These are phyloP conservation scores for Trachymyrmex cornetzi DNA, from an alignment of 1,140 invertebrate genomes.

Conservation along the genomic window DNA sequence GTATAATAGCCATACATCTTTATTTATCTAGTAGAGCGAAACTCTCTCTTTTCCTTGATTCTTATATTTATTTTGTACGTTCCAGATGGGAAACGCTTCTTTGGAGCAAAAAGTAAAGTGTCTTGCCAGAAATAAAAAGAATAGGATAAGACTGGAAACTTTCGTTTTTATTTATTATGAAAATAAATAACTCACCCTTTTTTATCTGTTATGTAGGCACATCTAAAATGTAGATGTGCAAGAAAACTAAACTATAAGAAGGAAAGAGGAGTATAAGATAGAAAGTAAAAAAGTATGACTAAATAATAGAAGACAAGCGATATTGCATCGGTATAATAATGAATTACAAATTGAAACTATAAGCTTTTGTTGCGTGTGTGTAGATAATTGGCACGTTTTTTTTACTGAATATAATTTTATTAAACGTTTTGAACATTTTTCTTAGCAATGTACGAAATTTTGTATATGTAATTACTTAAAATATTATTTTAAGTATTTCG, in stretches of 20 bases:
- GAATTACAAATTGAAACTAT: conserved; percentile 2
- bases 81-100: conserved; percentile 8
- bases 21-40: conserved; percentile 59
- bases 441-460: conserved; percentile 82
- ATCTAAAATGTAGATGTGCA: conserved; percentile 23
- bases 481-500: conserved; percentile 80
- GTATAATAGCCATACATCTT: conserved; percentile 51
- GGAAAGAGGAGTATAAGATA: not conserved
- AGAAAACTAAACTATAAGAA: conserved; percentile 5
- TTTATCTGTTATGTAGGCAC: not conserved
- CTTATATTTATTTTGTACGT: conserved; percentile 31
- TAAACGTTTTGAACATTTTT: conserved; percentile 82
- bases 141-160: not conserved
- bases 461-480: conserved; percentile 78
- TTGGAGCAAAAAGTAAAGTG: not conserved
- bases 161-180: conserved; percentile 28
- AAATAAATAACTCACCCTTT: conserved; percentile 24
- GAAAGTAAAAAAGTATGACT: not conserved
- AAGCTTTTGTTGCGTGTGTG: conserved; percentile 1
- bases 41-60: conserved; percentile 15
- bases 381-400: conserved; percentile 57
- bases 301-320: conserved; percentile 22
- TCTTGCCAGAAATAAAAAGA: conserved; percentile 15
- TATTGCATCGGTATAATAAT: not conserved
- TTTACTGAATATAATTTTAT: conserved; percentile 83